Evolutionary conservation across 2,888 invertebrate genomes (phyloP).

Genomic region (Cheilosia variabilis): DNA sequence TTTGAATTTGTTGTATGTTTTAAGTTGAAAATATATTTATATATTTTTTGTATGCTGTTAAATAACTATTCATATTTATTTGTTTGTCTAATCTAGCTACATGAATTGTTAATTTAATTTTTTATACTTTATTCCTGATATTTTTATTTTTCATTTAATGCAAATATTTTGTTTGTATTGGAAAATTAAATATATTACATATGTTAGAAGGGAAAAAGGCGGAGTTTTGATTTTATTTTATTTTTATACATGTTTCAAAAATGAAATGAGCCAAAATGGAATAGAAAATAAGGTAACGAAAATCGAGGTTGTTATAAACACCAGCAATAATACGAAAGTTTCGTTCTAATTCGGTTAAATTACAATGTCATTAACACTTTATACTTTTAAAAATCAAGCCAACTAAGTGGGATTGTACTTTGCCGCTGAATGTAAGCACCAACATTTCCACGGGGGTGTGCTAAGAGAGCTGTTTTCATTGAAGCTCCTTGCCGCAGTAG

Average conservation of each 20-base stretch:
- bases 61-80: constrained; percentile 7
- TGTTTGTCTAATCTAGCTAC: constrained; percentile 55
- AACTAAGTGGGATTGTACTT: no score
- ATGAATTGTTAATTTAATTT: constrained; percentile 42
- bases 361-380: no score
- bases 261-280: neutral
- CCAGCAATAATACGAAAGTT: no score
- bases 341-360: no score
- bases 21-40: constrained; percentile 33
- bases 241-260: neutral
- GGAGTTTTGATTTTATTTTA: constrained; percentile 27
- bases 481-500: no score
- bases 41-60: constrained; percentile 8
- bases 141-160: constrained; percentile 44
- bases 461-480: no score
- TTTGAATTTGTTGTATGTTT: constrained; percentile 15
- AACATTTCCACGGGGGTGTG: no score
- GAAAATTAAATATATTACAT: constrained; percentile 8
- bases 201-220: constrained; percentile 37
- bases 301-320: neutral
- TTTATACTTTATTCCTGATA: constrained; percentile 59
- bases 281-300: neutral
- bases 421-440: no score
- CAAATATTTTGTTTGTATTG: constrained; percentile 33
- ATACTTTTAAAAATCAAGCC: no score